phyloP scores from a whole-genome alignment of 2,888 invertebrate species.

The Dryomyza anilis region DNA sequence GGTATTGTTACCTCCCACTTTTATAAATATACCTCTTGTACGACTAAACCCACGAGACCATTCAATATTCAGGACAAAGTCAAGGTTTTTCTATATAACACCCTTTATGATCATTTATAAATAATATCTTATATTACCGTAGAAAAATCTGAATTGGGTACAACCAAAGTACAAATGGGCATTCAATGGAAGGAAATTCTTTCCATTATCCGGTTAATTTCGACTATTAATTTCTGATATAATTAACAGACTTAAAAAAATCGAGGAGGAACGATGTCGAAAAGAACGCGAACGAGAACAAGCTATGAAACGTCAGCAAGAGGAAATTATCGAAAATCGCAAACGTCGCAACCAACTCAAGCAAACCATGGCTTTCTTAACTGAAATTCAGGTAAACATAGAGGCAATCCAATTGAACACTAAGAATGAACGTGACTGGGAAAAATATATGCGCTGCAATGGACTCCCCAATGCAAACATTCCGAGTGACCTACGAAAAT shows the following conservation, averaged over 20 bases:
- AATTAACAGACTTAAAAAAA: conserved; percentile 53
- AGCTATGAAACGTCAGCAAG: conserved; percentile 56
- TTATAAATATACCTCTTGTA: no score
- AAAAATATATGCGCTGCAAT: conserved; percentile 61
- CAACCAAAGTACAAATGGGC: no score
- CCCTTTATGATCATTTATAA: background rate
- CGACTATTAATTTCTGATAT: no score
- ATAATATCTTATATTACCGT: background rate
- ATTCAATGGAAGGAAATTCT: no score
- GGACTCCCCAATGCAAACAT: conserved; percentile 58
- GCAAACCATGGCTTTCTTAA: conserved; percentile 56
- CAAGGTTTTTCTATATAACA: no score
- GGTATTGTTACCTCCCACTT: no score
- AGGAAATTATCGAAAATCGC: conserved; percentile 59
- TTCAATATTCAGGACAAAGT: no score
- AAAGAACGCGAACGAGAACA: conserved; percentile 58
- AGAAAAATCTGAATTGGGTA: no score
- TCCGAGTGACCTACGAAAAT: conserved; percentile 59
- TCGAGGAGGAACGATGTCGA: conserved; percentile 59
- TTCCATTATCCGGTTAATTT: no score
- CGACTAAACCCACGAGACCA: no score
- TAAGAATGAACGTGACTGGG: conserved; percentile 56
- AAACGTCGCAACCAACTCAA: conserved; percentile 55
- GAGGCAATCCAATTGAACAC: conserved; percentile 50
- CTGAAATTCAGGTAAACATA: conserved; percentile 48